phyloP scores from a whole-genome alignment of 2,797 vertebrate genomes.

The Tarsius wallacei region DNA sequence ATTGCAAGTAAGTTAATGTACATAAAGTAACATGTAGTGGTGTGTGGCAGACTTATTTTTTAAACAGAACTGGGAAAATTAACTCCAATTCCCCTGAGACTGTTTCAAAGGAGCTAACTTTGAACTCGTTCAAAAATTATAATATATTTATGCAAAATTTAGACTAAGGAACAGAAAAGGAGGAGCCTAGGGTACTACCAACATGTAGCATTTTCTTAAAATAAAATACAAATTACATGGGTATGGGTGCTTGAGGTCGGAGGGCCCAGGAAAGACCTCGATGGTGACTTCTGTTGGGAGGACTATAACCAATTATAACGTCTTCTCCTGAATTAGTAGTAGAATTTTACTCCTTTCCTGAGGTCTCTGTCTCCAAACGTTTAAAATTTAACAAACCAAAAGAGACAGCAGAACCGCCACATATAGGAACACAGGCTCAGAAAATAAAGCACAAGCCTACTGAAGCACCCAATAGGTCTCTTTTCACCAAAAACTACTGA shows the following conservation, averaged over 20 bases:
- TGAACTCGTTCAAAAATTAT: neutral
- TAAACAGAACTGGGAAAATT: neutral
- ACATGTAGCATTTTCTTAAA: neutral
- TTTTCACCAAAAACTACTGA: neutral
- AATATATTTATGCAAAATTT: neutral
- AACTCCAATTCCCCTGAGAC: neutral
- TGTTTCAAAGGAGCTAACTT: slow-evolving; percentile 23
- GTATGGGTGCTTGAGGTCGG: neutral
- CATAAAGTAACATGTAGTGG: neutral
- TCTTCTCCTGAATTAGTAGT: neutral
- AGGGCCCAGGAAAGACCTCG: neutral
- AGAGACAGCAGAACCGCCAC: neutral
- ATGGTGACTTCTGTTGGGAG: neutral
- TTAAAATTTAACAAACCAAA: neutral
- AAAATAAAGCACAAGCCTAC: neutral
- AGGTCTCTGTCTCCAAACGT: neutral
- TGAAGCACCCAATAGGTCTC: neutral
- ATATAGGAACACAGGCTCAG: fast-evolving
- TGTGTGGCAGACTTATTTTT: neutral
- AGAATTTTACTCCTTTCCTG: neutral
- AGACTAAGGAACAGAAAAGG: neutral
- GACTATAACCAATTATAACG: neutral
- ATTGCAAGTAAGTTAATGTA: neutral
- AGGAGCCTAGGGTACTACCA: neutral
- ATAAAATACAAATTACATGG: neutral